Base-by-base conservation (phyloP, 2,797 vertebrate species). In the Melanotaenia trifasciata region DNA sequence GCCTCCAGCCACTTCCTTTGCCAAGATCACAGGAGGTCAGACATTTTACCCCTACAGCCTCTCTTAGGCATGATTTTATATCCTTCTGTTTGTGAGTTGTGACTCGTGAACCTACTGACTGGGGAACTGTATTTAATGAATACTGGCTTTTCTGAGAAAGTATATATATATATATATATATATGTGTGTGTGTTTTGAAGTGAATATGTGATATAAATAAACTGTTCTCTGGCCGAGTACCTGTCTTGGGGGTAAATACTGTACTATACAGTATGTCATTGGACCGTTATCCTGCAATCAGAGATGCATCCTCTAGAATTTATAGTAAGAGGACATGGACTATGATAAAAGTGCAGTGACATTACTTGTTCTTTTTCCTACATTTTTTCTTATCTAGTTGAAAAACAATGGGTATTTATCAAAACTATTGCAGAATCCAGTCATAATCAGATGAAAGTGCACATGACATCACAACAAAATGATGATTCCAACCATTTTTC, bases 21-120 rank as follows among this genome's bases (percentile, higher is more conserved):
- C 87, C 68, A 71, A 75, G 80, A 81, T 85, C 80, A 85, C 80
- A 85, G 74, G 83, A 86, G 76, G 78, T 84, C 69, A 74, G 84
- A 80, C 76, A 58, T 71, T 75, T 71, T 80, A 66, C 79, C 62
- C 82, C 61, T 73, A 69, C 43, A 38, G 78, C 76, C 69, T 86
- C 78, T 83, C 58, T 71, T 67, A 79, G 76, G 77, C 66, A 54
- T 80, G 79, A 63, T 80, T 82, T 86, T 85, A 82, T 80, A 65
- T 69, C 75, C 60, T 38, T 26, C 80, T 82, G 64, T 87, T 83
- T 85, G 70, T 72, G 60, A 81, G 81, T 84, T 86, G 79, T 64
- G 72, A 83, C 76, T 85, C 56, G 60, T 79, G 63, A 74, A 84
- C 56, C 56, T 76, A 80, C 72, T 71, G 73, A 79, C 83, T 76